Conservation (phyloP, 1,140 invertebrate species). For the Wiebesia pumilae region DNA sequence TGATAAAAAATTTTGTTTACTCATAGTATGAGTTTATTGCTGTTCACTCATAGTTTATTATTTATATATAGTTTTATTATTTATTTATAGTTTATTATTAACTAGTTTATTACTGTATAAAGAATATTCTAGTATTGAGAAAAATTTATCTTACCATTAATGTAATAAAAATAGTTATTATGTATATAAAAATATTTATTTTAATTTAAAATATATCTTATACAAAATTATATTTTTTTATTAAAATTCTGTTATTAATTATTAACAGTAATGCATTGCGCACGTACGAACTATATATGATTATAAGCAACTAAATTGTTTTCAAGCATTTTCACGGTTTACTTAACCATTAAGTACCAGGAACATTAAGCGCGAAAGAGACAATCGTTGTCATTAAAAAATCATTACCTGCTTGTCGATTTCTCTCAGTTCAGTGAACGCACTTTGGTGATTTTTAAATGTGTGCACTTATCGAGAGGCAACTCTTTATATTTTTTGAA, state of each 20-base stretch:
- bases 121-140: too few relatives aligned
- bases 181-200: too few relatives aligned
- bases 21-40: too few relatives aligned
- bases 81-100: too few relatives aligned
- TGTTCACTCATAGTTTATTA: too few relatives aligned
- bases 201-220: neutral
- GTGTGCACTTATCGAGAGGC: neutral
- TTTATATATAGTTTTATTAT: too few relatives aligned
- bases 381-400: constrained; percentile 12
- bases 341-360: neutral
- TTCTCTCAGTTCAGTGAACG: neutral
- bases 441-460: neutral
- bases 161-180: too few relatives aligned
- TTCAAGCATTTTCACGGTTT: neutral
- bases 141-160: too few relatives aligned
- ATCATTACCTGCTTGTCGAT: neutral
- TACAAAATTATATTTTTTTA: neutral
- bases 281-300: neutral
- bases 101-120: too few relatives aligned
- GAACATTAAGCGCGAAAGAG: neutral
- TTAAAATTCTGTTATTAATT: constrained; percentile 3
- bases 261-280: neutral
- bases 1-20: too few relatives aligned
- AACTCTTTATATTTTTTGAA: neutral
- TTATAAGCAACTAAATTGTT: neutral